These are phyloP conservation scores for Neogobius melanostomus DNA, from an alignment of 2,113 vertebrate species.

Conservation along the genomic window DNA sequence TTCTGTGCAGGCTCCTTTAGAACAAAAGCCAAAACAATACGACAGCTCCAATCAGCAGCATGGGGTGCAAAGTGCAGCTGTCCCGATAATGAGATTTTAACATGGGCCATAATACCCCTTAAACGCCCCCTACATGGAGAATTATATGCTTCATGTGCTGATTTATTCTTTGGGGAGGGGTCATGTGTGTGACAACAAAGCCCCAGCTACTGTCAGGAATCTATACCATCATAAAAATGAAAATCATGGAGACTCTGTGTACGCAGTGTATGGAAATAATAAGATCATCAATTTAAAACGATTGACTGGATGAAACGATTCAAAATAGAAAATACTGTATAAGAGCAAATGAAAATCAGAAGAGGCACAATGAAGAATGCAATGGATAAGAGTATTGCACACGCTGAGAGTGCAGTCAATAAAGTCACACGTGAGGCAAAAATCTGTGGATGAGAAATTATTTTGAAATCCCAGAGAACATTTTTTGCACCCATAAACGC, in stretches of 20 bases:
- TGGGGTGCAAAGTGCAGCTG: slow-evolving; percentile 76
- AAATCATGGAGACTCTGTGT: slow-evolving; percentile 16
- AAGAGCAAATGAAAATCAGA: no score
- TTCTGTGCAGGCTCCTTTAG: slow-evolving; percentile 25
- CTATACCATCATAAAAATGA: slow-evolving; percentile 21
- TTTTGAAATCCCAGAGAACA: no score
- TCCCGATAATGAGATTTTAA: slow-evolving; percentile 78
- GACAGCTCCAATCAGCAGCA: slow-evolving; percentile 65
- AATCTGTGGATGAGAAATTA: no score
- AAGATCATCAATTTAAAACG: neutral
- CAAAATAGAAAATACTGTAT: no score
- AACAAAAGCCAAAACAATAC: slow-evolving; percentile 65
- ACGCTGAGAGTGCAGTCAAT: no score
- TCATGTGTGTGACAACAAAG: slow-evolving; percentile 57
- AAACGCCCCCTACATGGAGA: slow-evolving; percentile 68
- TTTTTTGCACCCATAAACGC: no score
- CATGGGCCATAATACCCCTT: slow-evolving; percentile 69
- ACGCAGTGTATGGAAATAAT: neutral
- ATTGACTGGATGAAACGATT: no score
- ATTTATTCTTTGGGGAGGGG: slow-evolving; percentile 59
- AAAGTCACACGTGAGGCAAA: no score
- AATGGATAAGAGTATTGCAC: no score
- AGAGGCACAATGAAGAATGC: no score
- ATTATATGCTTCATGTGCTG: slow-evolving; percentile 71
- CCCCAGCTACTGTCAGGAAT: slow-evolving; percentile 50